Conservation (phyloP, 2,888 invertebrate genomes). For the Polymixis flavicincta region DNA sequence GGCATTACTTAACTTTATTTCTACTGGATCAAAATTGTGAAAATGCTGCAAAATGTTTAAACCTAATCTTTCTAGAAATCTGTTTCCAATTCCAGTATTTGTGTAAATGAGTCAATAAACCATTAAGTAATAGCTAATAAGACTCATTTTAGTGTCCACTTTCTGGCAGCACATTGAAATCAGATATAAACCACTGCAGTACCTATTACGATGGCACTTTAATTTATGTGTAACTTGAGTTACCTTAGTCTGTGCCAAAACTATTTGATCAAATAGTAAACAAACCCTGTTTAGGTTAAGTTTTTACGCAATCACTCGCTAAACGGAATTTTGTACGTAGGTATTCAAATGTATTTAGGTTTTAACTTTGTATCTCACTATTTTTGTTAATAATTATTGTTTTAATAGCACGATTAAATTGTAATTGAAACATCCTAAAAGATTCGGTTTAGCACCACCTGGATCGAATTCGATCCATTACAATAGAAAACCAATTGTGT, state of each 20-base stretch:
- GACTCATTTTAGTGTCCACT: conserved; percentile 5
- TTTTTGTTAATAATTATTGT: neutral
- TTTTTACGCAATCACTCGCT: neutral
- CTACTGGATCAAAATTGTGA: neutral
- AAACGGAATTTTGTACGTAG: neutral
- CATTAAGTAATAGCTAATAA: conserved; percentile 22
- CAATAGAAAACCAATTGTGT: no score
- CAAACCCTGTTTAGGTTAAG: neutral
- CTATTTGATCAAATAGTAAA: neutral
- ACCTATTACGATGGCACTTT: conserved; percentile 6
- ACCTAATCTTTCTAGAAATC: conserved; percentile 14
- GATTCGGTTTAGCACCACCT: no score
- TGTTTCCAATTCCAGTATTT: conserved; percentile 3
- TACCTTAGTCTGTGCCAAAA: neutral
- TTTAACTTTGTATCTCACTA: neutral
- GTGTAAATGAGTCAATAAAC: conserved; percentile 9
- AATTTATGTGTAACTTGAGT: conserved; percentile 14
- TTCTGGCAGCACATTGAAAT: conserved; percentile 20
- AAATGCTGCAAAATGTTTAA: neutral
- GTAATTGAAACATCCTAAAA: neutral
- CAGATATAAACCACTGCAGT: conserved; percentile 10
- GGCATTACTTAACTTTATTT: neutral
- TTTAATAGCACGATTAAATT: neutral
- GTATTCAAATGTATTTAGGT: neutral
- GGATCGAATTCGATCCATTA: no score